phyloP scores from a whole-genome alignment of 2,113 vertebrate species.

The Acanthochromis polyacanthus region DNA sequence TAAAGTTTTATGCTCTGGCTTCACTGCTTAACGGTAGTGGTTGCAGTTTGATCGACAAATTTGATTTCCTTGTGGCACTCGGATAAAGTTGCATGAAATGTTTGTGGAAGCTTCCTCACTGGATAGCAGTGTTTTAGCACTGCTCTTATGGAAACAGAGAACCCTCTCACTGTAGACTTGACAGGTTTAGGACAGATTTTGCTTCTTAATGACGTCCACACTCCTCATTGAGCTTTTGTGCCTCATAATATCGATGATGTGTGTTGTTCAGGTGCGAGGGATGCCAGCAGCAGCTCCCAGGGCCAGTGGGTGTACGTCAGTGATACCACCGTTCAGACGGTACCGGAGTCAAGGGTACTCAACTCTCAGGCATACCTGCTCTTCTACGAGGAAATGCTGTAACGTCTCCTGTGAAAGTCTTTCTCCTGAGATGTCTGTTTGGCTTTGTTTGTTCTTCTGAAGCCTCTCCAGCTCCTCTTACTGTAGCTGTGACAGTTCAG shows the following conservation, averaged over 20 bases:
- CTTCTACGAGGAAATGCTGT: slow-evolving; percentile 94
- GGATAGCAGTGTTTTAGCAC: no score
- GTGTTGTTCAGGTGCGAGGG: slow-evolving; percentile 87
- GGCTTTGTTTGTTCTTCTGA: slow-evolving; percentile 22
- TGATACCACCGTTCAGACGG: slow-evolving; percentile 92
- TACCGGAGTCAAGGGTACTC: slow-evolving; percentile 94
- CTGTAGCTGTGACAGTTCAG: slow-evolving; percentile 18
- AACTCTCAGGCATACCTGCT: slow-evolving; percentile 98
- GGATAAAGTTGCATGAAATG: no score
- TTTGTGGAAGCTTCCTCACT: no score
- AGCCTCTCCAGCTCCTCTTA: slow-evolving; percentile 23
- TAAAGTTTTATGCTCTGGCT: no score
- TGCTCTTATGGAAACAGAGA: no score
- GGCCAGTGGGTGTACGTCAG: slow-evolving; percentile 97
- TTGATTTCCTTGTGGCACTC: no score
- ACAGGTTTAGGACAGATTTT: no score
- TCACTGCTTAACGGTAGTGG: no score
- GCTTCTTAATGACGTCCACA: no score
- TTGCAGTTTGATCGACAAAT: no score
- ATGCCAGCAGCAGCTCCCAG: slow-evolving; percentile 81
- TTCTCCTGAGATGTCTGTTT: slow-evolving; percentile 32
- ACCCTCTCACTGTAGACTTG: no score
- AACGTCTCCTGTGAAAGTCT: slow-evolving; percentile 29
- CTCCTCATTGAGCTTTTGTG: not conserved
- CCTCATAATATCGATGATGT: not conserved